Evolutionary conservation across 1,140 invertebrate species (phyloP).

Genomic region (Pseudobourletiella spinata): DNA sequence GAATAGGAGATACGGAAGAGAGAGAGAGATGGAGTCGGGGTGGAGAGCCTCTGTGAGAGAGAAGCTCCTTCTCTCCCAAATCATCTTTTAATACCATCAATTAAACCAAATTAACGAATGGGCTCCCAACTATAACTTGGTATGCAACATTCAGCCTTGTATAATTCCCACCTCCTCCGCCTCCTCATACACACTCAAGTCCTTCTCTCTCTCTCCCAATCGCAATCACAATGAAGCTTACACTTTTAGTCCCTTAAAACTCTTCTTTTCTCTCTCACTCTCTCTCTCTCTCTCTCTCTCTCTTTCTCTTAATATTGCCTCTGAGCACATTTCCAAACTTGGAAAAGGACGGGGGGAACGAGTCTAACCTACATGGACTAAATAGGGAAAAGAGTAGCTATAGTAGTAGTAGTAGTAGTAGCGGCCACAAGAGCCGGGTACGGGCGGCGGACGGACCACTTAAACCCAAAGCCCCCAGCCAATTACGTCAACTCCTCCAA

Average conservation of each 20-base stretch:
- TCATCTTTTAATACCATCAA: conserved; percentile 37
- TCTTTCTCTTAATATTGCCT: neutral
- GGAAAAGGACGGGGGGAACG: neutral
- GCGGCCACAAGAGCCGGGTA: too few relatives aligned
- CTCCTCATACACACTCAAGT: neutral
- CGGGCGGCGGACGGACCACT: conserved; percentile 20
- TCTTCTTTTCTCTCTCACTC: too few relatives aligned
- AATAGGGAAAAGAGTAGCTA: too few relatives aligned
- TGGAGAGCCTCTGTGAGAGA: neutral
- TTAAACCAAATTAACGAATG: conserved; percentile 37
- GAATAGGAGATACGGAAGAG: neutral
- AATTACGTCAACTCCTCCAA: conserved; percentile 18
- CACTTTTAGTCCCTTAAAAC: neutral
- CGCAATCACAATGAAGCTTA: neutral
- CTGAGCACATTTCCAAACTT: neutral
- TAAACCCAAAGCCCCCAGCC: conserved; percentile 24
- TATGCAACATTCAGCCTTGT: conserved; percentile 18
- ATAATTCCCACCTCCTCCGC: neutral
- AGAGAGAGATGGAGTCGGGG: neutral
- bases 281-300: too few relatives aligned
- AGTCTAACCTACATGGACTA: too few relatives aligned
- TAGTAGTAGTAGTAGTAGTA: too few relatives aligned
- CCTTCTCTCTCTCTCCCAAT: neutral
- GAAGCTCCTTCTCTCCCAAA: conserved; percentile 26
- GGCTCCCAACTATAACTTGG: conserved; percentile 21